Base-by-base conservation (phyloP, 2,113 vertebrate species). In the Ascaphus truei region DNA sequence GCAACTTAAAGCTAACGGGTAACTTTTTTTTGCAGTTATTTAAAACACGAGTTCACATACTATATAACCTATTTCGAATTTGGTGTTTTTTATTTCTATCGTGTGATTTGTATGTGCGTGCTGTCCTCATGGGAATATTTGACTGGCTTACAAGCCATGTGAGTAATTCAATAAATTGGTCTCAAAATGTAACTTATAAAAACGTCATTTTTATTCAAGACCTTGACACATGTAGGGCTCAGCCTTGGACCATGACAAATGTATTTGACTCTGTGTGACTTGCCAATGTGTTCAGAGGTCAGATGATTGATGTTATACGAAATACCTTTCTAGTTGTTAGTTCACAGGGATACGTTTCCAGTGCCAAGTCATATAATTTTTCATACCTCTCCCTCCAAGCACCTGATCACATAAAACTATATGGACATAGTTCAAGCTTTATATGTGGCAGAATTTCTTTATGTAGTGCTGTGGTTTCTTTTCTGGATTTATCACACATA, bases 101-200 rank as follows among this genome's bases (percentile, higher is more conserved):
- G n/a, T n/a, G n/a, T n/a, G n/a, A n/a, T n/a, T n/a, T n/a, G n/a
- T n/a, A n/a, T n/a, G n/a, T n/a, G n/a, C n/a, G n/a, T n/a, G n/a
- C n/a, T n/a, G n/a, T n/a, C n/a, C n/a, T 34, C 25, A 29, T 51
- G 43, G 39, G 66, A 59, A 59, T 31, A 59, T 27, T 36, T 59
- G 50, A 68, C 36, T 52, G 33, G 52, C 13, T 16, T 22, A 18
- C 51, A 33, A 45, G n/a, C n/a, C n/a, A n/a, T 48, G 53, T 47
- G n/a, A 68, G 43, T 36, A 48, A 45, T 60, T 59, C 50, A 50
- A 30, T 39, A 26, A 8, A 33, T 47, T 50, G 11, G 43, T 36
- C 31, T 51, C 66, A 59, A 68, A 68, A 43, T 68, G 48, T 56
- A 60, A 20, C 12, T 12, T 25, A 50, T 68, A 51, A 58, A 68